Base-by-base conservation (phyloP, 2,888 invertebrate species). In the Temnothorax ravouxi region DNA sequence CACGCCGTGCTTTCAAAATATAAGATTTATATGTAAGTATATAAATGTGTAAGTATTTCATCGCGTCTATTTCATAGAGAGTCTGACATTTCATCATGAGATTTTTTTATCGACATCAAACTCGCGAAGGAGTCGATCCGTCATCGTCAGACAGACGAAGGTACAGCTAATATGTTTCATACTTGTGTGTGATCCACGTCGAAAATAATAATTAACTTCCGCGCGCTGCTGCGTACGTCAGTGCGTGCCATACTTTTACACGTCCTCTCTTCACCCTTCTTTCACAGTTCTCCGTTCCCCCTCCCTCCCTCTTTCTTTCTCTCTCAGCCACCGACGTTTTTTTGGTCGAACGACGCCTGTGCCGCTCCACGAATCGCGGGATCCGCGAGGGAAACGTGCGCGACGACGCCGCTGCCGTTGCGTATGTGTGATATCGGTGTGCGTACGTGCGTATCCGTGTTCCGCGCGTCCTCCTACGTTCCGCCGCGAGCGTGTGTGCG, bases 311-410 rank as follows among this genome's bases (percentile, higher is more conserved):
- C 52, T 38, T 11, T 52, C 61, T 29, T n/a, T 59, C 59, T 34
- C 21, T 21, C 64, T 11, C 47, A 38, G 47, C 11, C 34, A 62
- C 21, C 88, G 82, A 80, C 77, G 74, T 88, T 85, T 87, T 89
- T 87, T 88, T 89, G 87, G 87, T 88, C 88, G 88, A 89, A 91
- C 88, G 85, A 91, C 88, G 86, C 85, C 87, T 87, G 83, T 89
- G 86, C 83, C 83, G 76, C 87, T 88, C 85, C 88, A 87, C 88
- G 89, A 89, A 91, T 92, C 87, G 90, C 88, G 87, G 90, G 84
- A 91, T 92, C 88, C 88, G 90, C 89, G 92, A 92, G 92, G 91
- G 86, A 89, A 89, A 90, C 90, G 90, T 88, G 89, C 88, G 85
- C 92, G 88, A 90, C 89, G 91, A 90, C 89, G 91, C 89, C 88